These are phyloP conservation scores for Typhlichthys subterraneus DNA, from an alignment of 2,797 vertebrate genomes.

Conservation along the genomic window DNA sequence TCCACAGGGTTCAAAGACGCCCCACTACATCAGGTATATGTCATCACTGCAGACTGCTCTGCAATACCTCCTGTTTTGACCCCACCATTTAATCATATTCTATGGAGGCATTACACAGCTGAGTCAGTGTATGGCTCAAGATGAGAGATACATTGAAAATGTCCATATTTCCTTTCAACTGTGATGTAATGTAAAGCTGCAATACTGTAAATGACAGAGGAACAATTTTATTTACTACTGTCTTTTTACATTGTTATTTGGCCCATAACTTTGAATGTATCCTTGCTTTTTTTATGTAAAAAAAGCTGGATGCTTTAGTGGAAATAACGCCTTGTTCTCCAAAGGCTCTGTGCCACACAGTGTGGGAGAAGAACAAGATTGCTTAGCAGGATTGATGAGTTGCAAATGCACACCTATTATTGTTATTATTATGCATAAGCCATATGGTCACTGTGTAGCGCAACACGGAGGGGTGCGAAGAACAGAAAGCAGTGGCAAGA, in stretches of 20 bases:
- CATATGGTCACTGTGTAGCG: conserved; percentile 48
- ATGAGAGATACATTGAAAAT: conserved; percentile 26
- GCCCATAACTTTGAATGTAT: neutral
- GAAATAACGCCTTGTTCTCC: conserved; percentile 19
- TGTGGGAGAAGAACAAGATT: conserved; percentile 19
- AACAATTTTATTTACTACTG: conserved; percentile 18
- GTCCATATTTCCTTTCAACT: conserved; percentile 30
- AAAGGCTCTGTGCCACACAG: neutral
- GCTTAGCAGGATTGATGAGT: conserved; percentile 35
- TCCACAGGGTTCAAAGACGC: neutral
- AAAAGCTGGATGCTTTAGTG: conserved; percentile 4
- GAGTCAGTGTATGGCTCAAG: conserved; percentile 44
- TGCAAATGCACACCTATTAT: conserved; percentile 35
- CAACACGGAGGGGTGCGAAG: conserved; percentile 23
- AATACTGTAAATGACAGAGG: conserved; percentile 1
- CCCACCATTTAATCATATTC: conserved; percentile 30
- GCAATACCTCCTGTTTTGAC: conserved; percentile 20
- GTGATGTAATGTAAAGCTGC: conserved; percentile 16
- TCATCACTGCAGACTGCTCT: conserved; percentile 23
- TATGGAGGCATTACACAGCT: conserved; percentile 32
- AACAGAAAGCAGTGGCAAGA: conserved; percentile 31
- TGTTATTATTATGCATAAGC: conserved; percentile 48
- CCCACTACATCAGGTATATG: conserved; percentile 15
- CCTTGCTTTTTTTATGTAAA: neutral
- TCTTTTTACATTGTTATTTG: conserved; percentile 9